phyloP scores from a whole-genome alignment of 2,888 invertebrate species.

The Drosophila formosana region DNA sequence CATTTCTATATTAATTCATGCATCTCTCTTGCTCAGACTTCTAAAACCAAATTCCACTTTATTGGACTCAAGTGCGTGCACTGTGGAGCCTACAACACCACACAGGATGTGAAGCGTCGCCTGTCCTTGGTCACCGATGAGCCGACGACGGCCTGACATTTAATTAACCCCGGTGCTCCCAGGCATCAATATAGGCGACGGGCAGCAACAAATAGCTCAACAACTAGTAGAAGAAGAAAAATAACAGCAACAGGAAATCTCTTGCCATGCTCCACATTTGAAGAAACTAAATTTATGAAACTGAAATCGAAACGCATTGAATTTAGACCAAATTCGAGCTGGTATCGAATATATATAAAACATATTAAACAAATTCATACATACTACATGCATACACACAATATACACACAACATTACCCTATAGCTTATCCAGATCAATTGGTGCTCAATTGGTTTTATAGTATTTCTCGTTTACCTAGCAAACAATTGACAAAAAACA shows the following conservation, averaged over 20 bases:
- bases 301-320: conserved; percentile 71
- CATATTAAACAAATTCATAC: conserved; percentile 14
- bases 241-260: conserved; percentile 67
- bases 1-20: conserved; percentile 76
- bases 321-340: conserved; percentile 80
- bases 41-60: conserved; percentile 93
- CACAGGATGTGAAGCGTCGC: conserved; percentile 87
- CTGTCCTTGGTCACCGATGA: conserved; percentile 83
- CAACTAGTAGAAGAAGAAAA: conserved; percentile 15
- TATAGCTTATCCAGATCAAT: conserved; percentile 32
- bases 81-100: conserved; percentile 97
- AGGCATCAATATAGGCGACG: conserved; percentile 11
- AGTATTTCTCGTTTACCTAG: conserved; percentile 6
- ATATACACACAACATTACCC: not conserved
- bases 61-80: conserved; percentile 94
- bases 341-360: conserved; percentile 75
- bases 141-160: conserved; percentile 81
- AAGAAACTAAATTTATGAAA: conserved; percentile 57
- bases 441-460: conserved; percentile 19
- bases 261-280: conserved; percentile 75
- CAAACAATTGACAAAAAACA: conserved; percentile 12
- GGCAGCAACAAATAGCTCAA: not conserved
- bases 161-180: conserved; percentile 10
- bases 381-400: not conserved
- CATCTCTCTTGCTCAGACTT: conserved; percentile 87